Evolutionary conservation across 1,140 invertebrate genomes (phyloP), one percentile per base, ranked within the genome.

Genomic region (Panonychus citri): DNA sequence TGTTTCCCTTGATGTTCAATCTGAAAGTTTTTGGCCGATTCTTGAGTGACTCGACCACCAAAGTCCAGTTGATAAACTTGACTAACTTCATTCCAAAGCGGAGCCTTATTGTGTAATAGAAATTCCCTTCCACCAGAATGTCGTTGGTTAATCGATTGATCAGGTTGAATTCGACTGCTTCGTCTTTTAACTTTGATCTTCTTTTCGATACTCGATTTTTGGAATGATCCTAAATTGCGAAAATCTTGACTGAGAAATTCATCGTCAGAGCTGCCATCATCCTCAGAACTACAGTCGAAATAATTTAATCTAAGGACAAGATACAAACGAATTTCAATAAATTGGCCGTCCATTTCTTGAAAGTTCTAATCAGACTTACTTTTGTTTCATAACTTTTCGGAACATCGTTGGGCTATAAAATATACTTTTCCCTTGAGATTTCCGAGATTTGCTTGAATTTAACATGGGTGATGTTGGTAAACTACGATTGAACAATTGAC

Each of bases 31-130:
- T 98, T 98, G 1, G 94, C 94, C 4, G 91, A 96, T 69, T 98
- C 94, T 68, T 97, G 93, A 1, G 93, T 98, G 25, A 98, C 94
- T 63, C 94, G 74, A 15, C 93, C 94, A n/a, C 93, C 93, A 74
- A 97, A 98, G 72, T 98, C 94, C 19, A 98, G 74, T 66, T 98
- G 94, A 72, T 98, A 98, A 7, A 98, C 94, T 70, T 98, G 93
- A 67, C 85, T 93, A 66, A 86, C 85, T 70, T 97, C 94, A 71
- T 98, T 98, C 94, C 94, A 98, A 78, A 98, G 85, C 4, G 94
- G 94, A 39, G 91, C 90, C 71, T 97, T 97, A 70, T 98, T 98
- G 68, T 95, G 85, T 85, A 97, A 90, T 19, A 90, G 79, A 67
- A 95, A 86, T 69, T 91, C 83, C 26, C 79, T 58, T 8, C 40